Base-by-base conservation (phyloP, 1,140 invertebrate genomes). In the Zaprionus ghesquierei region DNA sequence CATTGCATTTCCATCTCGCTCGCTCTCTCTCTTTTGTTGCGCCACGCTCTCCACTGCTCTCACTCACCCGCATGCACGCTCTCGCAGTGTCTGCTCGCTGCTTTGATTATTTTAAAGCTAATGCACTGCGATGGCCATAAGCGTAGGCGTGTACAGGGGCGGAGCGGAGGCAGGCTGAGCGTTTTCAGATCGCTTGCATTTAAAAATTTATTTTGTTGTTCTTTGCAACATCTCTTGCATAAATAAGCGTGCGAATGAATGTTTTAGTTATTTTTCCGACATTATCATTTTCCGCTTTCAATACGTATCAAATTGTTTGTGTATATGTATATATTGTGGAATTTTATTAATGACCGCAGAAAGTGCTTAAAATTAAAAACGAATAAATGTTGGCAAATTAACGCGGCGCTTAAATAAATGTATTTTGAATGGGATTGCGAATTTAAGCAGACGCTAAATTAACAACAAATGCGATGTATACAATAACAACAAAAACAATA, bases 341-440 rank as follows among this genome's bases (percentile, higher is more conserved):
- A 29, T 35, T 31, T 58, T 53, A 71, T 51, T 71, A 41, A 71
- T 58, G 53, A 46, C 10, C 69, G 20, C 49, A 35, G 31, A 23
- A 46, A 63, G 68, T 55, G 51, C 8, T 63, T 38, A 31, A 27
- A 66, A 73, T 55, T 55, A 69, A 69, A 69, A 69, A 38, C 64
- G 15, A n/a, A 56, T 69, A 46, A 59, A 59, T 54, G 54, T 51
- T 66, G 61, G 53, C 53, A 53, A 66, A 66, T 71, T 71, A 66
- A 41, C 15, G 27, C 23, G 20, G 29, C 22, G 29, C 1, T 72
- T 54, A 27, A 72, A 72, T 54, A 66, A 66, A 53, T 46, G 64
- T 22, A 44, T 31, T 64, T 64, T 13, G 1, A 44, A 22, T 44
- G 15, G 18, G 6, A n/a, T 46, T 58, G 5, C 31, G 6, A 41